Evolutionary conservation across 2,113 vertebrate genomes (phyloP), one percentile per base, ranked within the genome.

Genomic region (Desmodus rotundus): DNA sequence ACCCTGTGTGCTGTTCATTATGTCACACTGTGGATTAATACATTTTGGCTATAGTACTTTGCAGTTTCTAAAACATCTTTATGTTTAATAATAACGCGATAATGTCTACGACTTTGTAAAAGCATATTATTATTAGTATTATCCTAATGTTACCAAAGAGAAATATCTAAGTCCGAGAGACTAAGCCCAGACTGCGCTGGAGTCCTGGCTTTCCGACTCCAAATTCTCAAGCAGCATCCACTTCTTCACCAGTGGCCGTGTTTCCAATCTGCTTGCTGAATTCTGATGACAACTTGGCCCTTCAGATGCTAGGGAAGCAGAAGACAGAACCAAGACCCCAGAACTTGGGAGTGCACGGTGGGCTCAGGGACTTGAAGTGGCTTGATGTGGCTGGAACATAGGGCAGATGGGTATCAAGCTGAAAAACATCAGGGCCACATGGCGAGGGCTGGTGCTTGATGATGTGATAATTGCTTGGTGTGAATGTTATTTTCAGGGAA

Each of bases 1-100:
- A 41, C 50, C 70, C 56, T 87, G 50, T 41, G 43, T 43, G 63
- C 31, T 56, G 91, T 94, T 86, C 45, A 96, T 96, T 88, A 93
- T n/a, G 78, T 78, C 31, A 47, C 50, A 54, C 17, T 56, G 63
- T 83, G 47, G 76, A 63, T 95, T 93, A 88, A 89, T 91, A 93
- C n/a, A 67, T 93, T 95, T 93, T 73, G 82, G 33, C 15, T 45
- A 8, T 20, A 68, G 77, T n/a, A n/a, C 61, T 68, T 50, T 74
- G 84, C 50, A 65, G 41, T 83, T 89, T 91, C 95, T 58, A 65
- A 74, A 74, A 86, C 73, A 43, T 54, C 87, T 95, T 87, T 78
- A 38, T 50, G 41, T 31, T 54, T 10, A 83, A 73, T 54, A 36
- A 38, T 91, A 85, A 82, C 15, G 36, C 7, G 50, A 43, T 89